Evolutionary conservation across 1,140 invertebrate genomes (phyloP), one percentile per base, ranked within the genome.

Genomic region (Habropoda laboriosa): DNA sequence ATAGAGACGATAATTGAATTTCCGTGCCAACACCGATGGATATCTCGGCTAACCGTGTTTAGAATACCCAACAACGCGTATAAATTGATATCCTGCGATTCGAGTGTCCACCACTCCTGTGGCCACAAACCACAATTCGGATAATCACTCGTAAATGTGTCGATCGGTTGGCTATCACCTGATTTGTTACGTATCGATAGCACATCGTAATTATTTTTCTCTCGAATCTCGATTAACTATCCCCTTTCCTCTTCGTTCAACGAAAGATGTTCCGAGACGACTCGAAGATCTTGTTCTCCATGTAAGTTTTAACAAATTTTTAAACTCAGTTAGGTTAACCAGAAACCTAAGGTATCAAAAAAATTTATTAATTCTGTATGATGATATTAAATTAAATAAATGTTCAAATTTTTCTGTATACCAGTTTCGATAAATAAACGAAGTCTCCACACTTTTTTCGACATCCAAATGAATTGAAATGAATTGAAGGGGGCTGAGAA

Each of bases 71-170:
- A 47, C 71, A 30, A 63, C 35, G 57, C 42, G 58, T 66, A 75
- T 75, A 79, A 79, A 79, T 61, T 73, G 77, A 79, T 79, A 79
- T 79, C 68, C 68, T 32, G 13, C 42, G 24, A 60, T 71, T 61
- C 67, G 57, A 79, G 57, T 53, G 58, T 45, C 24, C 18, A 32
- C 60, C 47, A 42, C 53, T 66, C 71, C 30, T 7, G n/a, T 1
- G 2, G n/a, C 32, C 77, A 30, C 68, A 63, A 16, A 73, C 68
- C 77, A 32, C 68, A 53, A 79, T 73, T 63, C 68, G 77, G 38
- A 79, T 79, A 79, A 79, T 79, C 67, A 64, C 68, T 79, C 38
- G 57, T 64, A 45, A 79, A 79, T 40, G 51, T 40, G 49, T 21
- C 47, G 72, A 75, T 73, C 40, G 70, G 35, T 27, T 30, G 16